These are phyloP conservation scores for Ptychobarbus kaznakovi DNA, from an alignment of 2,797 vertebrate genomes.

Conservation along the genomic window DNA sequence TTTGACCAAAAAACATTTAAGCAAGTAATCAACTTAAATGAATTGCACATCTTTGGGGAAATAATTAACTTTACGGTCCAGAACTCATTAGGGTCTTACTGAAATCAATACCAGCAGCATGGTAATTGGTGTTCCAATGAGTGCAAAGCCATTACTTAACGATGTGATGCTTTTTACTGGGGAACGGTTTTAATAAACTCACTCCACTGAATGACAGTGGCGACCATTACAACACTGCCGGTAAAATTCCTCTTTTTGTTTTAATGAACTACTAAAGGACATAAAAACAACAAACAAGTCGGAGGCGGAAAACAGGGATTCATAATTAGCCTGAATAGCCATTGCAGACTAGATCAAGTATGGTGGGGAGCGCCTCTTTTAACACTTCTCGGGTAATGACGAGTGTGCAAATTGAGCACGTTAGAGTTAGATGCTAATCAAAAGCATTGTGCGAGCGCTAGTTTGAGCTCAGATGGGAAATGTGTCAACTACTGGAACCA, in stretches of 20 bases:
- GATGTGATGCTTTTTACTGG: conserved; percentile 43
- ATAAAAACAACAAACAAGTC: conserved; percentile 48
- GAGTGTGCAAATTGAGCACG: conserved; percentile 39
- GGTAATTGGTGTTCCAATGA: conserved; percentile 64
- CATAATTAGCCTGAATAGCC: conserved; percentile 43
- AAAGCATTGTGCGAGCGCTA: conserved; percentile 51
- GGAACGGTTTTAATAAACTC: conserved; percentile 52
- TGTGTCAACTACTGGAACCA: conserved; percentile 20
- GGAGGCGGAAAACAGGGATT: conserved; percentile 32
- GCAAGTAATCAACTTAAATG: conserved; percentile 57
- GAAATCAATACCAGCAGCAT: conserved; percentile 63
- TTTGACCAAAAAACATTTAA: conserved; percentile 44
- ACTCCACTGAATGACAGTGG: conserved; percentile 46
- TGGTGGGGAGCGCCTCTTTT: conserved; percentile 26
- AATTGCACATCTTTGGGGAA: conserved; percentile 60
- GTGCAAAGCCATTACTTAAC: conserved; percentile 61
- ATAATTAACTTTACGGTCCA: conserved; percentile 67
- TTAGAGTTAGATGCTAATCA: conserved; percentile 58
- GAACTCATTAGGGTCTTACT: conserved; percentile 61
- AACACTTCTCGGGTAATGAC: conserved; percentile 50
- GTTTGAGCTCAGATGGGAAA: conserved; percentile 22
- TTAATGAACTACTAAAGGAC: conserved; percentile 47
- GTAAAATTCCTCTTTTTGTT: conserved; percentile 18
- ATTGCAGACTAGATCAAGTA: conserved; percentile 40
- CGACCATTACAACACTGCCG: conserved; percentile 44